Base-by-base conservation (phyloP, 2,888 invertebrate genomes). In the Nyleta sp. region DNA sequence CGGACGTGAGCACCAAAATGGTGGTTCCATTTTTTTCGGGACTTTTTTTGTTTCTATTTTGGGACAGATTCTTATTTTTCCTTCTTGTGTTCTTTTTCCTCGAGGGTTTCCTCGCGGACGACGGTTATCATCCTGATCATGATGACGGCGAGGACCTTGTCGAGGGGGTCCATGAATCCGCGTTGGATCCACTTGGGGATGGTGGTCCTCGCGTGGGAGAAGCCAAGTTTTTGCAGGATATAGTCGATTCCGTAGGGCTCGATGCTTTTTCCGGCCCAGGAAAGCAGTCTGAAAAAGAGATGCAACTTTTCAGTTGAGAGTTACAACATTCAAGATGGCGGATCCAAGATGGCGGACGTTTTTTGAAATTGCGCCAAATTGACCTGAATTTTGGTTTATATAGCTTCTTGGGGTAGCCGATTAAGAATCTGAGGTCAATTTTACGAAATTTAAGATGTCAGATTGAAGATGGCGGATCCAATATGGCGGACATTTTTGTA, bases 161-260 rank as follows among this genome's bases (percentile, higher is more conserved):
- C 99, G 64, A 99, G 92, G 0, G 99, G 98, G 92, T 99, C 99
- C 94, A 99, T 97, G 85, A 98, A 96, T 11, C 99, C 99, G 65
- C 99, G 93, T 91, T 99, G 99, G 92, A 99, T 94, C 98, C 99
- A 99, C 92, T 99, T 99, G 71, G 99, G 99, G 89, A 99, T 99
- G 68, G 99, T 99, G 82, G 97, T 98, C 81, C 99, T 94, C 10
- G 99, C 99, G 92, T 99, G 99, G 74, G 97, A 95, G 91, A 99
- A 99, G 48, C 99, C 99, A 42, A 99, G 93, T 91, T 99, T 98
- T 92, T 99, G 98, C 57, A 99, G 93, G 87, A 99, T 98, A 91
- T 98, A 99, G 92, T 99, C 99, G 78, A 99, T 97, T 59, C 99
- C 99, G 88, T 99, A 99, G 0, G 99, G 99, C 91, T 99, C 99